Percentiles rank a stretch among this genome's conserved stretches.
phyloP scores from a whole-genome alignment of 2,797 vertebrate genomes.

The Characodon lateralis region DNA sequence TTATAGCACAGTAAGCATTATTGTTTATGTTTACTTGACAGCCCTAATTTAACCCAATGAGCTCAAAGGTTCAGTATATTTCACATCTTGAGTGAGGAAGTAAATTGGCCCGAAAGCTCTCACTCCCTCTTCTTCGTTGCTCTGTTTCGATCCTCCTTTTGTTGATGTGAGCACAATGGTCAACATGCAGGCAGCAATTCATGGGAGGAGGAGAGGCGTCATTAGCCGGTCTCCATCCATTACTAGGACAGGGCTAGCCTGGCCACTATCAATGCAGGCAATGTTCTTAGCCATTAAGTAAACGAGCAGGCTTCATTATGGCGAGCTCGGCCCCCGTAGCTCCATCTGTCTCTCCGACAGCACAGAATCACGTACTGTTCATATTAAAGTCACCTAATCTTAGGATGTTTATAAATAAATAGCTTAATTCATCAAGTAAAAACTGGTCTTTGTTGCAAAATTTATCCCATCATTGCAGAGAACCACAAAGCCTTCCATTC shows the following conservation, averaged over 20 bases:
- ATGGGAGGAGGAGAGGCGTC: conserved; percentile 58
- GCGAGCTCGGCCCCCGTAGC: conserved; percentile 56
- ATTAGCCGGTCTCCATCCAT: conserved; percentile 80
- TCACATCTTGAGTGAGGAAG: conserved; percentile 33
- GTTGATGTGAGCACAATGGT: conserved; percentile 63
- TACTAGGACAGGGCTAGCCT: conserved; percentile 72
- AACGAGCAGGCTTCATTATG: conserved; percentile 80
- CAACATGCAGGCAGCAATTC: conserved; percentile 54
- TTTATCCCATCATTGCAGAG: conserved; percentile 15
- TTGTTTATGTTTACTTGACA: not conserved
- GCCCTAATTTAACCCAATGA: conserved; percentile 14
- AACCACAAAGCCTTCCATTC: conserved; percentile 6
- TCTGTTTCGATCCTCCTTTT: conserved; percentile 57
- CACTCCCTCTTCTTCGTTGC: conserved; percentile 20
- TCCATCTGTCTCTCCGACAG: conserved; percentile 68
- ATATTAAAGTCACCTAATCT: conserved; percentile 28
- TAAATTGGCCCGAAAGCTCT: conserved; percentile 31
- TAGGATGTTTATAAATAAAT: conserved; percentile 15
- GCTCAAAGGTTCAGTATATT: conserved; percentile 29
- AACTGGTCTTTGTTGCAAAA: conserved; percentile 16
- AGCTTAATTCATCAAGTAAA: conserved; percentile 22
- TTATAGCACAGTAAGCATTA: not conserved
- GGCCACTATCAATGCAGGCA: conserved; percentile 74
- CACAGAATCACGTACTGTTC: conserved; percentile 33
- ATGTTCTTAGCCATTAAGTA: conserved; percentile 82